Evolutionary conservation across 2,113 vertebrate genomes (phyloP).

Genomic region (Theropithecus gelada): DNA sequence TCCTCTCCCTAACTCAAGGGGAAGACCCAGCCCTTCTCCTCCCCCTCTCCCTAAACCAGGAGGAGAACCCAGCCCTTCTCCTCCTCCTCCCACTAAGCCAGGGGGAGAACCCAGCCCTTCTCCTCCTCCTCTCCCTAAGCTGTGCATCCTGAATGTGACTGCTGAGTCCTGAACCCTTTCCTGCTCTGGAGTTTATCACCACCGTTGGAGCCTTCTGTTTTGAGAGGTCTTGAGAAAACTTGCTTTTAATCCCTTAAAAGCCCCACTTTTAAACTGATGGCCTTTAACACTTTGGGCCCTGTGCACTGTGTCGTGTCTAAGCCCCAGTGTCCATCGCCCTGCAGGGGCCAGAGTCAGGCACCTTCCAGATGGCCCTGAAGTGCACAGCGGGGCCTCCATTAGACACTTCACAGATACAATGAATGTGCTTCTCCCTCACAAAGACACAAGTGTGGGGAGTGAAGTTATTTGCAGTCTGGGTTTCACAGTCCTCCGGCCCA

Average conservation of each 20-base stretch:
- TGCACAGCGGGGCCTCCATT: too few species aligned
- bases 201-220: background rate
- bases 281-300: background rate
- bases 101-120: too few species aligned
- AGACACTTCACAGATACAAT: too few species aligned
- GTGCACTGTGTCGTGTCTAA: background rate
- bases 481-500: too few species aligned
- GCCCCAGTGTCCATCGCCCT: too few species aligned
- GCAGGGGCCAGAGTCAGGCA: background rate
- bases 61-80: background rate
- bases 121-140: background rate
- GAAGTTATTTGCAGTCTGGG: too few species aligned
- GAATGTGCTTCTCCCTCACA: background rate
- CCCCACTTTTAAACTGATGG: background rate
- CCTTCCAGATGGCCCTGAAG: background rate
- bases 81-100: accelerated
- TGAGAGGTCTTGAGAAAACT: background rate
- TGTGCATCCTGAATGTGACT: too few species aligned
- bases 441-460: too few species aligned
- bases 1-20: too few species aligned
- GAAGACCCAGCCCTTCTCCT: too few species aligned
- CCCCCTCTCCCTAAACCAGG: accelerated
- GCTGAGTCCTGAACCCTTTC: too few species aligned
- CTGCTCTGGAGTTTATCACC: background rate
- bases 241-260: background rate